Evolutionary conservation across 2,113 vertebrate species (phyloP).

Genomic region (Trogon melanurus): DNA sequence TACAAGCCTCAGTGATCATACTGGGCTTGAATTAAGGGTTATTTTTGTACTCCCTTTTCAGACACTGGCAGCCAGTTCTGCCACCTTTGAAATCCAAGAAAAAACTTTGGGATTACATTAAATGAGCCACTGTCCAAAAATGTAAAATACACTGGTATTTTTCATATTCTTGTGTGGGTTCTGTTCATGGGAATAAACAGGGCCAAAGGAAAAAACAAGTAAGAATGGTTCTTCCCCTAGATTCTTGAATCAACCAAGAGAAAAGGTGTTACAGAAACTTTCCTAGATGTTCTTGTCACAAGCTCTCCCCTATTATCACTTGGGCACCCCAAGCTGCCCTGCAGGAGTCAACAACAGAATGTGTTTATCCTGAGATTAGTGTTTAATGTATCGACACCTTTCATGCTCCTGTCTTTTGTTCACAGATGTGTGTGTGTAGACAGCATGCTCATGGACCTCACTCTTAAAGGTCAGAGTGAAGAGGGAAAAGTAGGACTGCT

Average conservation of each 20-base stretch:
- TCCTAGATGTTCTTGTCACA: not conserved
- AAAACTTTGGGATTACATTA: not conserved
- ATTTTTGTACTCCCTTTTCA: slow-evolving; percentile 28
- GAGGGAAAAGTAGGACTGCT: not conserved
- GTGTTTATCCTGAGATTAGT: not conserved
- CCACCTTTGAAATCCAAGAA: not conserved
- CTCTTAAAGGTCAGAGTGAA: not conserved
- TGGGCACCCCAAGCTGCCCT: not conserved
- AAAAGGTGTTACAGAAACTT: not conserved
- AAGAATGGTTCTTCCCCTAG: not conserved
- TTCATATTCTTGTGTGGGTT: not conserved
- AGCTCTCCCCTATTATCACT: not conserved
- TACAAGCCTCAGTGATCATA: slow-evolving; percentile 39
- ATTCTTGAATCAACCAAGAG: not conserved
- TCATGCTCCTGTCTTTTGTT: not conserved
- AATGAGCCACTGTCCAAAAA: not conserved
- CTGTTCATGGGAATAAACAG: not conserved
- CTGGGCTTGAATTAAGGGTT: slow-evolving; percentile 15
- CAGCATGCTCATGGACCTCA: rapidly evolving
- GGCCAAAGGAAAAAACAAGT: not conserved
- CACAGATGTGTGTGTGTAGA: rapidly evolving
- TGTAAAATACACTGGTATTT: not conserved
- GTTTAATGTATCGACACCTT: not conserved
- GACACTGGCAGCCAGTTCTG: not conserved
- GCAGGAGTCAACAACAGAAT: not conserved